A percentile compares a stretch with the other conserved stretches of the same genome.
These are phyloP conservation scores for Dinomys branickii DNA, from an alignment of 2,113 vertebrate species.

Conservation along the genomic window DNA sequence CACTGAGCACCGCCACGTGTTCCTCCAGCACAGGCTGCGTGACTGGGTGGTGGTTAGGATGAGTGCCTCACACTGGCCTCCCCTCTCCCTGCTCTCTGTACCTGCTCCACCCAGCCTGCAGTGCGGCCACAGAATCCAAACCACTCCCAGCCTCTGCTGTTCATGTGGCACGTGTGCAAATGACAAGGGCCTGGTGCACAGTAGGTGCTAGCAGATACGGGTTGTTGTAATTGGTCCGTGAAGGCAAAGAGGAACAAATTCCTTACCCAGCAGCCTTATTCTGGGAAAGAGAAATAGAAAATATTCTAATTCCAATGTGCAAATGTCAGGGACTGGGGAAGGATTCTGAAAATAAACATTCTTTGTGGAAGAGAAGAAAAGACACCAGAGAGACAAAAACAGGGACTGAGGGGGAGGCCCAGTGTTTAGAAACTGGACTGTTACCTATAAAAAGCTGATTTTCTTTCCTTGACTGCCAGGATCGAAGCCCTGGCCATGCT, in stretches of 20 bases:
- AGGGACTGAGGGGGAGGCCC: neutral
- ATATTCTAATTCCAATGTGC: neutral
- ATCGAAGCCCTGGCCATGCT: neutral
- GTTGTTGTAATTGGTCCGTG: neutral
- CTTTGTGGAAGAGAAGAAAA: neutral
- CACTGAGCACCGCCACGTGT: fast-evolving
- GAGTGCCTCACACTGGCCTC: neutral
- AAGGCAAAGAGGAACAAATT: neutral
- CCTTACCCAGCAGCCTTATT: neutral
- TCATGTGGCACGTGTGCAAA: neutral
- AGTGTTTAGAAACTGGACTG: neutral
- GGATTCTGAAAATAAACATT: neutral
- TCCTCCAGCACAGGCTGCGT: neutral
- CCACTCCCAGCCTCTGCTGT: neutral
- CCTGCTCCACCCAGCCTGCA: neutral
- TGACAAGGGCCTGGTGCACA: too few species aligned
- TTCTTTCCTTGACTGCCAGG: neutral
- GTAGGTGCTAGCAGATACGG: neutral
- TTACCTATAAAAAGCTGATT: neutral
- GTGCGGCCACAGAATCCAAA: neutral
- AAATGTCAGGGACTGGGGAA: conserved; percentile 24
- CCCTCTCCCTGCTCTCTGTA: neutral
- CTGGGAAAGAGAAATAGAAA: conserved; percentile 45
- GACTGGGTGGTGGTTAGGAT: neutral
- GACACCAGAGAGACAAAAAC: neutral